These are phyloP conservation scores for Tachysurus vachellii DNA, from an alignment of 2,113 vertebrate genomes.

Conservation along the genomic window DNA sequence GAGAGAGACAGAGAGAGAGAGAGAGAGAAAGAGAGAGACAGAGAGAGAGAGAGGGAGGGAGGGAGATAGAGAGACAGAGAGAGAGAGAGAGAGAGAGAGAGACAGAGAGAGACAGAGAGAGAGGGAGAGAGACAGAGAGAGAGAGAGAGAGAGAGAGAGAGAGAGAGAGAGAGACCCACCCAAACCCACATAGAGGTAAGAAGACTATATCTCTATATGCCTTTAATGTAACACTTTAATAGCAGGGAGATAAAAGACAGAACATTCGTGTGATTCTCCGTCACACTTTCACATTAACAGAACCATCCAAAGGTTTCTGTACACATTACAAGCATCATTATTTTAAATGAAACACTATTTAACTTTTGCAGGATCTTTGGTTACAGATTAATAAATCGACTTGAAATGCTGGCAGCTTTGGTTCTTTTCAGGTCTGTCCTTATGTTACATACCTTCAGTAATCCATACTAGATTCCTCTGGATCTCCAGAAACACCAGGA, in stretches of 20 bases:
- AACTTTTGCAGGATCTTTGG: conserved; percentile 2
- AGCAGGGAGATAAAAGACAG: conserved; percentile 18
- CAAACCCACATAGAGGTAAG: background rate
- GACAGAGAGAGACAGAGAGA: no score
- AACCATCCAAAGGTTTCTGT: conserved; percentile 10
- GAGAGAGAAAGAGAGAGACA: background rate
- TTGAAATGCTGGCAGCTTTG: background rate
- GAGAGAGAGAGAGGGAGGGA: background rate
- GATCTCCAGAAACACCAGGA: background rate
- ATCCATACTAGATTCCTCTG: background rate
- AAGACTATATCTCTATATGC: background rate
- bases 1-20: no score
- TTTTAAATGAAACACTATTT: conserved; percentile 27
- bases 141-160: background rate
- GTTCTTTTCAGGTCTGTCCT: background rate
- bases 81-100: no score
- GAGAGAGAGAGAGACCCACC: background rate
- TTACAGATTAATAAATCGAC: conserved; percentile 19
- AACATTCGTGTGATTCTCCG: conserved; percentile 24
- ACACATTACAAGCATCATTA: conserved; percentile 30
- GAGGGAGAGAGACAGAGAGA: no score
- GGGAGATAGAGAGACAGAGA: background rate
- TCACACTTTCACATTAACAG: conserved; percentile 1
- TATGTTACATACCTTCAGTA: background rate
- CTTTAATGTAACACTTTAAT: conserved; percentile 27